Percentiles rank a stretch among this genome's conserved stretches.
Conservation (phyloP, 2,113 vertebrate species). For the Pomatostomus ruficeps region DNA sequence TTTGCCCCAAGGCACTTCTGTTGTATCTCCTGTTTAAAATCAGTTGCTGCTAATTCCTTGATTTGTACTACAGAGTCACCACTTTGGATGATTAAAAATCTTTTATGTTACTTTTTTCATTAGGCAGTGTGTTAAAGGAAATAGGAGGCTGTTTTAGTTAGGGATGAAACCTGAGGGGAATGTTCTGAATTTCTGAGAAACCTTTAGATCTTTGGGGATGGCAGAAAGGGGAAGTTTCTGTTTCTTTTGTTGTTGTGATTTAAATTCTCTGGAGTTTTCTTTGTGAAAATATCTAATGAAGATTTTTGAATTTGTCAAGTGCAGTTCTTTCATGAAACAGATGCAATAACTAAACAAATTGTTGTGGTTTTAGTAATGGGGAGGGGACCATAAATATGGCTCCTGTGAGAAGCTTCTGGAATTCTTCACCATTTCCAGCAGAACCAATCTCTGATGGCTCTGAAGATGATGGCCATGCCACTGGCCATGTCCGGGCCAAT, state of each 20-base stretch:
- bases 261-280: background rate
- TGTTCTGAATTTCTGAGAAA: slow-evolving; percentile 21
- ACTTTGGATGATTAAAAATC: slow-evolving; percentile 27
- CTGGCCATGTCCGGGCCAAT: no score
- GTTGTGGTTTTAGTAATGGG: no score
- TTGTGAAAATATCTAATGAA: background rate
- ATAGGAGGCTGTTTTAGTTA: background rate
- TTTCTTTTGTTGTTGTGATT: background rate
- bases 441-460: no score
- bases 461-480: no score
- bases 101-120: slow-evolving; percentile 34
- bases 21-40: slow-evolving; percentile 22
- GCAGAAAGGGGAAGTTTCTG: background rate
- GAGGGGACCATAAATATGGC: no score
- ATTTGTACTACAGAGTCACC: slow-evolving; percentile 35
- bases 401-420: no score
- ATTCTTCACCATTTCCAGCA: no score
- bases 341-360: background rate
- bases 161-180: background rate
- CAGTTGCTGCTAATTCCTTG: slow-evolving; percentile 29
- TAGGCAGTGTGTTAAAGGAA: slow-evolving; percentile 15
- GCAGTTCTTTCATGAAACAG: background rate
- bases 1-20: slow-evolving; percentile 23
- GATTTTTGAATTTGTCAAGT: background rate
- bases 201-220: background rate